Base-by-base conservation (phyloP, 2,888 invertebrate genomes). In the Imbricaverruca yamaguchii region DNA sequence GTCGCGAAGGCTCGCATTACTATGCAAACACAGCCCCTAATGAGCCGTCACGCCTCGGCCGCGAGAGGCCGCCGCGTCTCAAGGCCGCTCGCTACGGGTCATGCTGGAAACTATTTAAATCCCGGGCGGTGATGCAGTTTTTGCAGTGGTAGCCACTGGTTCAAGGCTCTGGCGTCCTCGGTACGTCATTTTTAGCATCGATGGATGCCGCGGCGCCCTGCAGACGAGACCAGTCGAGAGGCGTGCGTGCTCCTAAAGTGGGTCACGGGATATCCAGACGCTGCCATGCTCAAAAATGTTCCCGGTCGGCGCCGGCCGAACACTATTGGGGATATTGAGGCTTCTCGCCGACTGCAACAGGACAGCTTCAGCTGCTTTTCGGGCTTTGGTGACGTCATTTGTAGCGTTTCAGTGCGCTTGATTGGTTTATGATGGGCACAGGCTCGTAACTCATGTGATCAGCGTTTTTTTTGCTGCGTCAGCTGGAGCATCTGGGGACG, bases 21-120 rank as follows among this genome's bases (percentile, higher is more conserved):
- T 55, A 74, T 74, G 74, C 74, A 74, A 74, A 74, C 74, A 74
- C 23, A 55, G 18, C 53, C 55, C 7, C 74, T 12, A 74, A 74
- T 74, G 74, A 55, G 55, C 74, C 23, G 74, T 74, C 74, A 74
- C 74, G 74, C 10, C 21, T 3, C 53, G 55, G 9, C 53, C 53
- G 18, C 21, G 74, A 74, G 74, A 74, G 74, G 55, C 39, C 12
- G 55, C 74, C 21, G 13, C 39, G 55, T 2, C 74, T 21, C 74
- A 55, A 55, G 53, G 55, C 39, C 21, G 74, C 23, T 7, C 23
- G 21, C 18, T 18, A 10, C 53, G 53, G 69, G 74, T 74, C 74
- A 55, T 55, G 74, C 21, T 55, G 74, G 74, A 74, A 55, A 55
- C 53, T 74, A 74, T 74, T 74, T 74, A 53, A 74, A 74, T 74